Evolutionary conservation across 2,113 vertebrate genomes (phyloP).

Genomic region (Raja brachyura): DNA sequence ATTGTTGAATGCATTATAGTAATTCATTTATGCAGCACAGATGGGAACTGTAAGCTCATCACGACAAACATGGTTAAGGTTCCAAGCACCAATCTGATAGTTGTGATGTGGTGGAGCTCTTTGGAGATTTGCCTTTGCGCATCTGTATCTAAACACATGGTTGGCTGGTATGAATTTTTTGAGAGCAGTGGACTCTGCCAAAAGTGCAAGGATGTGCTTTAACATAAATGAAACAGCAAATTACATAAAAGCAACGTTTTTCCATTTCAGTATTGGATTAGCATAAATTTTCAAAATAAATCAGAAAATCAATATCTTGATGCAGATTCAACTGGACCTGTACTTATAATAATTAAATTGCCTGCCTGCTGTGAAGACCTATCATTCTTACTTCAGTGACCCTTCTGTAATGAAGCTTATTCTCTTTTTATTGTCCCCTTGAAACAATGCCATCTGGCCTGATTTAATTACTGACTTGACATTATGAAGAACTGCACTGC

Average conservation of each 20-base stretch:
- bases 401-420: constrained; percentile 49
- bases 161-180: constrained; percentile 41
- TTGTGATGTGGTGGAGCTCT: constrained; percentile 43
- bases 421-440: constrained; percentile 46
- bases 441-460: constrained; percentile 49
- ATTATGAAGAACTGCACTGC: constrained; percentile 40
- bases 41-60: constrained; percentile 55
- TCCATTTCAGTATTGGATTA: background rate
- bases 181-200: constrained; percentile 44
- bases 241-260: background rate
- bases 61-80: constrained; percentile 47
- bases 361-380: constrained; percentile 41
- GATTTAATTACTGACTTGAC: constrained; percentile 47
- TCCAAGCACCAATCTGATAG: constrained; percentile 48
- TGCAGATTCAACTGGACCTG: constrained; percentile 37
- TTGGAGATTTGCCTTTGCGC: constrained; percentile 42
- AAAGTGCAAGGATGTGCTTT: constrained; percentile 36
- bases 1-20: constrained; percentile 43
- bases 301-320: constrained; percentile 4
- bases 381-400: constrained; percentile 48
- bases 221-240: constrained; percentile 35
- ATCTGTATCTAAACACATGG: constrained; percentile 40
- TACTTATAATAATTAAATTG: constrained; percentile 45
- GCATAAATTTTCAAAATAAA: constrained; percentile 23
- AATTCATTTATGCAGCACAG: constrained; percentile 46